These are phyloP conservation scores for Lasioglossum baleicum DNA, from an alignment of 1,140 invertebrate species.

Conservation along the genomic window DNA sequence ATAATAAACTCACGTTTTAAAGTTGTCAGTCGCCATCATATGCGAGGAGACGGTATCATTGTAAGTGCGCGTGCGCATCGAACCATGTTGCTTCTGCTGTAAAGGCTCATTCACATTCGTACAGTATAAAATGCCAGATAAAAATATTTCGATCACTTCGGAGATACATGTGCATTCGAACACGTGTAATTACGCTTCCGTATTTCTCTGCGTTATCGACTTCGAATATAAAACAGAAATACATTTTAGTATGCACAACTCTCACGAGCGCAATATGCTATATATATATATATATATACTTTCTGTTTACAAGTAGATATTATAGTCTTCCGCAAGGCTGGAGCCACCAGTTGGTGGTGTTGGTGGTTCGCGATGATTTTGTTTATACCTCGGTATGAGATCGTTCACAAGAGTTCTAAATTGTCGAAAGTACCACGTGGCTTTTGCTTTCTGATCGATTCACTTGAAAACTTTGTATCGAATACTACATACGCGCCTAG, in stretches of 20 bases:
- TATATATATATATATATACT: background rate
- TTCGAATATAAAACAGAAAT: too few species aligned
- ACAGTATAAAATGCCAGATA: constrained; percentile 34
- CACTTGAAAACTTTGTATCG: too few species aligned
- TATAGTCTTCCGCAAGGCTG: background rate
- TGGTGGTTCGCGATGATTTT: too few species aligned
- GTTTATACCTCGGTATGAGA: too few species aligned
- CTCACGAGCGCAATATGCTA: background rate
- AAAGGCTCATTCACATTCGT: constrained; percentile 63
- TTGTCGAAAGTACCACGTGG: too few species aligned
- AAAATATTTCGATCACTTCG: constrained; percentile 20
- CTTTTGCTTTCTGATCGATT: too few species aligned
- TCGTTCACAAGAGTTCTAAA: too few species aligned
- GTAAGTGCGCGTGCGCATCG: constrained; percentile 64
- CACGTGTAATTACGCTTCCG: background rate
- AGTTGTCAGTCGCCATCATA: constrained; percentile 78
- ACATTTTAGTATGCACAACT: background rate
- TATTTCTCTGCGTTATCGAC: background rate
- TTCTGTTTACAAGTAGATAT: background rate
- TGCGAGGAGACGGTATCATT: constrained; percentile 69
- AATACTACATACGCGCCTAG: too few species aligned
- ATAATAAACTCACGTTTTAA: constrained; percentile 77
- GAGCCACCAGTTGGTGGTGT: background rate
- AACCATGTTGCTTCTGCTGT: constrained; percentile 55
- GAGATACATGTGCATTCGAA: constrained; percentile 8